phyloP scores from a whole-genome alignment of 2,113 vertebrate species.

The Sphyrna mokarran region DNA sequence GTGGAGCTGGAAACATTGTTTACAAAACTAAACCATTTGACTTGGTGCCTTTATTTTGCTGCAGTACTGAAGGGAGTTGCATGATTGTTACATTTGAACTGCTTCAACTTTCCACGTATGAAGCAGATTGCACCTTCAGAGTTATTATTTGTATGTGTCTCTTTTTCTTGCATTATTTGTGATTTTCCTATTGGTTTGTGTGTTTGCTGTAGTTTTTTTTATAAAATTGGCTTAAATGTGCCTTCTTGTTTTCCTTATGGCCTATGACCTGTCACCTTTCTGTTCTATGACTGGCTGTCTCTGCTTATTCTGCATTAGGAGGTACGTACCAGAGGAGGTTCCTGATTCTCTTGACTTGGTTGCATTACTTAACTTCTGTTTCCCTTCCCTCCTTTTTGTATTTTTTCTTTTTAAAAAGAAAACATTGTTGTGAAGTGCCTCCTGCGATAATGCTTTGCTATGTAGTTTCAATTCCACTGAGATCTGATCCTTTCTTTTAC shows the following conservation, averaged over 20 bases:
- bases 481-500: background rate
- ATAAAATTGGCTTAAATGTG: conserved; percentile 66
- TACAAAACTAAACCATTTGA: background rate
- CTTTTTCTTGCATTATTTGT: conserved; percentile 52
- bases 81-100: background rate
- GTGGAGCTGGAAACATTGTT: background rate
- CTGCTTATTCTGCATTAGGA: conserved; percentile 83
- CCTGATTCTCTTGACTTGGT: conserved; percentile 46
- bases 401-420: background rate
- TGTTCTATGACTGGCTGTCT: conserved; percentile 85
- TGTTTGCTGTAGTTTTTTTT: conserved; percentile 50
- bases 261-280: conserved; percentile 81
- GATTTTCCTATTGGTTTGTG: conserved; percentile 61
- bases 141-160: background rate
- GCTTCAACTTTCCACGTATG: background rate
- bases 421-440: conserved; percentile 13
- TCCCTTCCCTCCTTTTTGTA: conserved; percentile 45
- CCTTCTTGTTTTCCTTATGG: conserved; percentile 73
- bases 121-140: background rate
- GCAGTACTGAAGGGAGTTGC: background rate
- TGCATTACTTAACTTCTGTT: conserved; percentile 47
- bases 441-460: background rate
- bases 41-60: background rate
- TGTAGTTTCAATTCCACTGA: background rate
- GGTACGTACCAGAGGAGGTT: conserved; percentile 73